phyloP scores from a whole-genome alignment of 2,113 vertebrate species.

The Takifugu bimaculatus region DNA sequence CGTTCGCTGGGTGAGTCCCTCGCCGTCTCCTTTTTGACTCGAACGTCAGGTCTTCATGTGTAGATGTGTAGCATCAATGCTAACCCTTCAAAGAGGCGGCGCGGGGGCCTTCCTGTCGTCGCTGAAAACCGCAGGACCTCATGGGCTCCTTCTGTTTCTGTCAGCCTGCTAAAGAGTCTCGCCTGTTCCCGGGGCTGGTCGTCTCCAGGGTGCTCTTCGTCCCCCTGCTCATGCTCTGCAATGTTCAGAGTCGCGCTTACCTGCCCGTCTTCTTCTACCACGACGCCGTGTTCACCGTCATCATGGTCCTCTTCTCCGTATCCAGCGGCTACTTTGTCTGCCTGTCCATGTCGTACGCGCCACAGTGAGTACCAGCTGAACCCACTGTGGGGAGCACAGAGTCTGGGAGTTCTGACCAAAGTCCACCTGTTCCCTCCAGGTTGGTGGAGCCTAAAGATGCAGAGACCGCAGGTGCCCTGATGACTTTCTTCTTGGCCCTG shows the following conservation, averaged over 20 bases:
- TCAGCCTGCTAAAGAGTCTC: slow-evolving; percentile 78
- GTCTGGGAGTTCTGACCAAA: neutral
- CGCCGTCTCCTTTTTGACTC: neutral
- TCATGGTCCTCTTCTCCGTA: slow-evolving; percentile 81
- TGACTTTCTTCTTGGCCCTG: slow-evolving; percentile 87
- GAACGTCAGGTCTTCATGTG: too few species aligned
- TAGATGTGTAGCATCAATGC: too few species aligned
- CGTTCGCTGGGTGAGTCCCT: slow-evolving; percentile 75
- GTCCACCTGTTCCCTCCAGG: slow-evolving; percentile 51
- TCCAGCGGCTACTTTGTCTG: slow-evolving; percentile 86
- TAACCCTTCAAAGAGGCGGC: too few species aligned
- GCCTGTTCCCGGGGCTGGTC: slow-evolving; percentile 76
- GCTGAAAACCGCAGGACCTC: too few species aligned
- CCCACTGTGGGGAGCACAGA: too few species aligned
- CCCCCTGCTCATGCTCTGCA: slow-evolving; percentile 84
- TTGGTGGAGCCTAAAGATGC: slow-evolving; percentile 78
- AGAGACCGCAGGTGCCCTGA: slow-evolving; percentile 83
- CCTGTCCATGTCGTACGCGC: slow-evolving; percentile 86
- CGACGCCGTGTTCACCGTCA: slow-evolving; percentile 72
- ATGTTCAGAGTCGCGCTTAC: slow-evolving; percentile 65
- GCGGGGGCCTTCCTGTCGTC: neutral
- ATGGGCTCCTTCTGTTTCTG: neutral
- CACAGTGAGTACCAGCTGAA: slow-evolving; percentile 74
- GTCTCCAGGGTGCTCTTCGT: slow-evolving; percentile 76
- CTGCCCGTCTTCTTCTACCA: slow-evolving; percentile 76